A percentile compares a stretch with the other conserved stretches of the same genome.
Evolutionary conservation across 2,888 invertebrate genomes (phyloP).

Genomic region (Punctoribates punctum): DNA sequence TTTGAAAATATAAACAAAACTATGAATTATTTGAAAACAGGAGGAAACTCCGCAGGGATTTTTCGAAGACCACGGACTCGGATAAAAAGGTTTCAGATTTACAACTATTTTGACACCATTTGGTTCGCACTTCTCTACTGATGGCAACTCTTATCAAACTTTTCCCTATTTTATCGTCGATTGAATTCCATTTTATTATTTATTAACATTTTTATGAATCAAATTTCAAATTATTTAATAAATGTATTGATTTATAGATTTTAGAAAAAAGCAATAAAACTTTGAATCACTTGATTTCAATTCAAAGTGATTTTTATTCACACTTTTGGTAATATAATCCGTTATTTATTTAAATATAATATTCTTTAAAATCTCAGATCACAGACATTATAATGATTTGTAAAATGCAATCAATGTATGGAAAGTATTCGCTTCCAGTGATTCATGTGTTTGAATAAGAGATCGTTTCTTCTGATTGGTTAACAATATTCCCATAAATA

Average conservation of each 20-base stretch:
- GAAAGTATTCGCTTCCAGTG: too few relatives aligned
- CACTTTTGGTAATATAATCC: too few relatives aligned
- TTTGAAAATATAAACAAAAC: constrained; percentile 2
- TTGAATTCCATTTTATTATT: background rate
- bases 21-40: constrained; percentile 57
- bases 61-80: constrained; percentile 97
- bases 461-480: background rate
- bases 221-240: too few relatives aligned
- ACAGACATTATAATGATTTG: too few relatives aligned
- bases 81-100: constrained; percentile 56
- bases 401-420: too few relatives aligned
- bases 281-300: too few relatives aligned
- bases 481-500: constrained; percentile 17
- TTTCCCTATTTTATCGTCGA: background rate
- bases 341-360: too few relatives aligned
- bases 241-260: too few relatives aligned
- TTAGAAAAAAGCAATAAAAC: too few relatives aligned
- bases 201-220: background rate
- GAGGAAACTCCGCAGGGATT: constrained; percentile 99
- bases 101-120: background rate
- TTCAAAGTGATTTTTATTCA: too few relatives aligned
- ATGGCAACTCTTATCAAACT: background rate
- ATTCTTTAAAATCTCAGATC: too few relatives aligned
- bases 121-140: background rate
- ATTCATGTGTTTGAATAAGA: background rate